Percentiles rank a stretch among this genome's conserved stretches.
Evolutionary conservation across 2,888 invertebrate species (phyloP).

Genomic region (Lypha dubia): DNA sequence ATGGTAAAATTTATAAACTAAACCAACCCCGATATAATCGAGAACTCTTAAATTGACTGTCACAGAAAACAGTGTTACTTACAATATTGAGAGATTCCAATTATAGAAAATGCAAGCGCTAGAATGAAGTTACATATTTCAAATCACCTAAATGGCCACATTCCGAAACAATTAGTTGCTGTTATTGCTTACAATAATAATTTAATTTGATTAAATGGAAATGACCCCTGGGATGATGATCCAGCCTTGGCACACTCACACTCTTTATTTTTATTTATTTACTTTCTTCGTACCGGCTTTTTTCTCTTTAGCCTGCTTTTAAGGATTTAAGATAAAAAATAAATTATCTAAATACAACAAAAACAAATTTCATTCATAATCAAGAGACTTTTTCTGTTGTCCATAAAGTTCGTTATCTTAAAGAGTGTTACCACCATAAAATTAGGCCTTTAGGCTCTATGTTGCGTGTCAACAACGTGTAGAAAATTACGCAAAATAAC

Average conservation of each 20-base stretch:
- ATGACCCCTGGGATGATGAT: background rate
- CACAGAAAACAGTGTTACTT: too few relatives aligned
- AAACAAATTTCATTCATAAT: constrained; percentile 16
- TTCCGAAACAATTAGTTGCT: too few relatives aligned
- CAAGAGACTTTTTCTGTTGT: constrained; percentile 1
- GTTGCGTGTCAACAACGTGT: constrained; percentile 48
- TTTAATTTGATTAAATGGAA: background rate
- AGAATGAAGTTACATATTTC: too few relatives aligned
- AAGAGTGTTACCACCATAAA: constrained; percentile 42
- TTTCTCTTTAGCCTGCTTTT: background rate
- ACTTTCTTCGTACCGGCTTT: background rate
- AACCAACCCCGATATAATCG: too few relatives aligned
- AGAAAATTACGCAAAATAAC: constrained; percentile 35
- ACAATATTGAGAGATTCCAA: too few relatives aligned
- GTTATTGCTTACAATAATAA: background rate
- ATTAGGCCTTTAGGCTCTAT: constrained; percentile 45
- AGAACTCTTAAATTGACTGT: too few relatives aligned
- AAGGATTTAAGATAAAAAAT: constrained; percentile 23
- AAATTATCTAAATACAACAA: constrained; percentile 21
- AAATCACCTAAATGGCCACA: too few relatives aligned
- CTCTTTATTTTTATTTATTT: background rate
- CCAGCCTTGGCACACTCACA: background rate
- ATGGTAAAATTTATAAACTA: too few relatives aligned
- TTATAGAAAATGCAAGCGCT: too few relatives aligned
- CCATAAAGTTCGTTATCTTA: constrained; percentile 5